These are phyloP conservation scores for Paedocypris micromegethes DNA, from an alignment of 2,797 vertebrate genomes.

Conservation along the genomic window DNA sequence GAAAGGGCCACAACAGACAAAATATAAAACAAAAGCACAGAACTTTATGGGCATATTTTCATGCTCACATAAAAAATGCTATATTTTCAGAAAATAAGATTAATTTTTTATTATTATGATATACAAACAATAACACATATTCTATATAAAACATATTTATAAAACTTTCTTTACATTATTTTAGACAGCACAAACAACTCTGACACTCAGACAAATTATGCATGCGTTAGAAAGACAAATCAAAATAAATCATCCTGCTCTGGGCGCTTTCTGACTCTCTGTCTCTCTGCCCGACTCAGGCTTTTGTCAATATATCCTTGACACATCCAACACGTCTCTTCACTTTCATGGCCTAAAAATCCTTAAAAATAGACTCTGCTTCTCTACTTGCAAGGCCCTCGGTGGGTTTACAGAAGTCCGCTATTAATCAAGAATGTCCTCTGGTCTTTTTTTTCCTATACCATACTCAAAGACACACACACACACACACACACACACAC, in stretches of 20 bases:
- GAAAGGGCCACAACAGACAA: too few species aligned
- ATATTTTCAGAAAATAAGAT: too few species aligned
- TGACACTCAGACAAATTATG: constrained; percentile 23
- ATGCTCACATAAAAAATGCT: too few species aligned
- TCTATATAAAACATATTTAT: too few species aligned
- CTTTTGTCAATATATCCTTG: background rate
- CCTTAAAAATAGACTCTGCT: constrained; percentile 15
- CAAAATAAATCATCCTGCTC: constrained; percentile 19
- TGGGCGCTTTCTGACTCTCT: constrained; percentile 1
- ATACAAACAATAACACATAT: too few species aligned
- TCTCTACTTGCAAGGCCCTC: constrained; percentile 2
- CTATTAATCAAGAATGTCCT: constrained; percentile 28
- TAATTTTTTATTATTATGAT: too few species aligned
- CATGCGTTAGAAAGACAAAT: constrained; percentile 30
- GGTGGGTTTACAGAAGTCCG: constrained; percentile 1
- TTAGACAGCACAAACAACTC: background rate
- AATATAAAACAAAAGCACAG: too few species aligned
- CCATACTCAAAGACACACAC: background rate
- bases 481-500: too few species aligned
- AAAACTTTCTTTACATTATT: too few species aligned
- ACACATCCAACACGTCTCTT: too few species aligned
- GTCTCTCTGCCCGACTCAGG: background rate
- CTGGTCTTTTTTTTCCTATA: background rate
- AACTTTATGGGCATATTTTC: too few species aligned
- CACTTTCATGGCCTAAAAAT: background rate